These are phyloP conservation scores for Ochotona curzoniae DNA, from an alignment of 2,113 vertebrate species.

Conservation along the genomic window DNA sequence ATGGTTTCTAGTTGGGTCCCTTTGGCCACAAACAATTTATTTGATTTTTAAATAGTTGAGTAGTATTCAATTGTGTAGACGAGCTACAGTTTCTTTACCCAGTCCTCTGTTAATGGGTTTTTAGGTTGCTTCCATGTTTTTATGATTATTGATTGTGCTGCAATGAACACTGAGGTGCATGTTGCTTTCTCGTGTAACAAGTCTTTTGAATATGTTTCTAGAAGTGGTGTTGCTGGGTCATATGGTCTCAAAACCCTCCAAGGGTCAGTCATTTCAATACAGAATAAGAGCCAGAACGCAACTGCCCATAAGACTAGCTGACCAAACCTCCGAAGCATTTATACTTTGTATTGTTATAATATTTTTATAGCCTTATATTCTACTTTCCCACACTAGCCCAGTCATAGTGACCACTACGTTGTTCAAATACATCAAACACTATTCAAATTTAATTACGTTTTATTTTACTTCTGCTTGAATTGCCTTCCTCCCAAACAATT, in stretches of 20 bases:
- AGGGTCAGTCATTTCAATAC: neutral
- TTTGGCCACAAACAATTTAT: no score
- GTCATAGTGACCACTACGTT: neutral
- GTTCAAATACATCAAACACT: neutral
- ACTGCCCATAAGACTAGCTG: neutral
- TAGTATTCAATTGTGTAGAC: no score
- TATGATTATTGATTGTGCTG: no score
- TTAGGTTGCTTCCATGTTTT: no score
- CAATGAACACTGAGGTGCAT: no score
- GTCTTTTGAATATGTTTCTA: no score
- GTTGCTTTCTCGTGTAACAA: no score
- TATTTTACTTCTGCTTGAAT: neutral
- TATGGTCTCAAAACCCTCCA: neutral
- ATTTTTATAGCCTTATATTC: neutral
- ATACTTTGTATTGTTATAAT: neutral
- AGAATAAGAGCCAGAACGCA: neutral
- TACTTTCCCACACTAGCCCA: neutral
- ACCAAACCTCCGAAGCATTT: neutral
- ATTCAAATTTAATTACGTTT: neutral
- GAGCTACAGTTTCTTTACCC: no score
- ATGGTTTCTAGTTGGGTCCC: no score
- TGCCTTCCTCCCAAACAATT: neutral
- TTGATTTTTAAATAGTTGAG: no score
- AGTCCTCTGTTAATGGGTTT: no score
- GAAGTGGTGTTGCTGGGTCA: no score